Evolutionary conservation across 2,113 vertebrate genomes (phyloP), one percentile per base, ranked within the genome.

Genomic region (Meles meles): DNA sequence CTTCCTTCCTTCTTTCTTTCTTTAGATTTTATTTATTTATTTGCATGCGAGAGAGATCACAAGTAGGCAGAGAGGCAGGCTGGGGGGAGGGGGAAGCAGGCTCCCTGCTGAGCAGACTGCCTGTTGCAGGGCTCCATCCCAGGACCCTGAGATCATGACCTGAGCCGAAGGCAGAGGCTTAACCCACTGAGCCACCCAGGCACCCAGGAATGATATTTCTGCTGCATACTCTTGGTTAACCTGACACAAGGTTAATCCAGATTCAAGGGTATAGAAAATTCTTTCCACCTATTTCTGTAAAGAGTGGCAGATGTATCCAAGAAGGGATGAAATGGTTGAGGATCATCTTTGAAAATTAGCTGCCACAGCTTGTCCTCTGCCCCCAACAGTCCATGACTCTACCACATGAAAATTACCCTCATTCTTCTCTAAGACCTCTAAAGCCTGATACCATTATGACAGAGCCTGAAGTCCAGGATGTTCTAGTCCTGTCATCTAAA

Each of bases 1-100:
- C n/a, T n/a, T 44, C n/a, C 88, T 93, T 93, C 69, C n/a, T 93
- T 91, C 69, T 39, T 93, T 93, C 61, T 39, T 52, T 18, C 15
- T 17, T 5, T n/a, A 52, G 49, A 55, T 55, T 55, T 55, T 55
- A 55, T 55, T 55, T 52, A 52, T 52, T 52, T 55, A 55, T 55
- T 55, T 55, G 17, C 52, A 18, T 18, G 17, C 6, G 1, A 55
- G 52, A 55, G 52, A 55, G 52, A 55, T 55, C 52, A 55, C 17
- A 55, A 55, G 52, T 55, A 55, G 52, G 52, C 52, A 55, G 52
- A 55, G 52, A 55, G 52, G 52, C 17, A 55, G 52, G 52, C 52
- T 55, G 52, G 1, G 17, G 52, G 52, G 52, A 55, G 52, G 52
- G 52, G 52, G 17, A 6, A 55, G 17, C 17, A 55, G 17, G 52